Evolutionary conservation across 2,113 vertebrate genomes (phyloP).

Genomic region (Isichthys henryi): DNA sequence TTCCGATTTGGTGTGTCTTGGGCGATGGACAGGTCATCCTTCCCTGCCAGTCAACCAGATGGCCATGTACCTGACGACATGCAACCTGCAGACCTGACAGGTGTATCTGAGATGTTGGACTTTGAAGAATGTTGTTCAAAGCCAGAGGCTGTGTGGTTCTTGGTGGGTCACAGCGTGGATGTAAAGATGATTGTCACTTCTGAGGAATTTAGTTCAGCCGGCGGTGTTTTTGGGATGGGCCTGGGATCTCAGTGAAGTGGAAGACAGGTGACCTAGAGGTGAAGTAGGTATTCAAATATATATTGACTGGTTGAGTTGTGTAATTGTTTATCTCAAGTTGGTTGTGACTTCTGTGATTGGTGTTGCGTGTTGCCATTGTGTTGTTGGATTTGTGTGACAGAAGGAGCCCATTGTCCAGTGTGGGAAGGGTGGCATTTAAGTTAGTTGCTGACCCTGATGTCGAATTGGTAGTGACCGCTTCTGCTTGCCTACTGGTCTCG

Average conservation of each 20-base stretch:
- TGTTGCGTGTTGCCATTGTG: background rate
- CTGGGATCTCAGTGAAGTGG: background rate
- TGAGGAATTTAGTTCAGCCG: background rate
- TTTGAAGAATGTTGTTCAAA: background rate
- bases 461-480: background rate
- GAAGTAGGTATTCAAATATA: background rate
- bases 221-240: background rate
- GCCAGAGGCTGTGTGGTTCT: background rate
- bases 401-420: background rate
- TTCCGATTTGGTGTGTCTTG: background rate
- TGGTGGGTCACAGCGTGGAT: background rate
- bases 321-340: background rate
- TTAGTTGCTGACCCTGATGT: background rate
- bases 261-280: background rate
- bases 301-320: background rate
- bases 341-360: background rate
- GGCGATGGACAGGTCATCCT: background rate
- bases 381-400: background rate
- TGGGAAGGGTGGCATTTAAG: background rate
- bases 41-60: background rate
- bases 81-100: background rate
- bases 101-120: background rate
- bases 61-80: background rate
- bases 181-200: background rate
- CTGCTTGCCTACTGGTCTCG: background rate